Conservation (phyloP, 1,140 invertebrate species). For the Megalopta genalis region DNA sequence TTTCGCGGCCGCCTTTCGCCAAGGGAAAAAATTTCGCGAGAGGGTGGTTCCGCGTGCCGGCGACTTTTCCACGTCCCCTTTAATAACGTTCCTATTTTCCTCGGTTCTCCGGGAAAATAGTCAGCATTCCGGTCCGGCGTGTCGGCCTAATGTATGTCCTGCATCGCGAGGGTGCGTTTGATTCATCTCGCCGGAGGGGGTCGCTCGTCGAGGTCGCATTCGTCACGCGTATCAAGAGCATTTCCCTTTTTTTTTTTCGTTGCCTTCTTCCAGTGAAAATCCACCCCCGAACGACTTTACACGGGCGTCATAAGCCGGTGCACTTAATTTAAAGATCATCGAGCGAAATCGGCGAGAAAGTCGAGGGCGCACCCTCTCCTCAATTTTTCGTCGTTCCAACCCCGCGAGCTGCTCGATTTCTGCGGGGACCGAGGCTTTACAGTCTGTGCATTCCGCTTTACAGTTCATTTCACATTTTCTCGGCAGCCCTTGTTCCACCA, state of each 20-base stretch:
- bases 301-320: slow-evolving; percentile 75
- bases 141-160: slow-evolving; percentile 65
- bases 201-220: slow-evolving; percentile 58
- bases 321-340: slow-evolving; percentile 78
- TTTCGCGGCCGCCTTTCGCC: no score
- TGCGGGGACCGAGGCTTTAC: slow-evolving; percentile 61
- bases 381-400: not conserved
- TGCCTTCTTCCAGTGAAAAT: slow-evolving; percentile 62
- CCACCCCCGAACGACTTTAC: slow-evolving; percentile 72
- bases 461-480: slow-evolving; percentile 72
- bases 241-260: slow-evolving; percentile 35
- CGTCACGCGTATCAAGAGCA: slow-evolving; percentile 69
- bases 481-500: not conserved
- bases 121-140: slow-evolving; percentile 57
- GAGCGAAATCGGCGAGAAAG: slow-evolving; percentile 54
- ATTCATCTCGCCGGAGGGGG: slow-evolving; percentile 64
- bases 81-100: slow-evolving; percentile 47
- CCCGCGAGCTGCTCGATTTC: not conserved
- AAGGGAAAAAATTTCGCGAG: no score
- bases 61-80: not conserved
- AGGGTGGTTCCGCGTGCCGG: not conserved
- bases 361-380: slow-evolving; percentile 44
- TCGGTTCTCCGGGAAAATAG: slow-evolving; percentile 38
- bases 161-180: slow-evolving; percentile 66
- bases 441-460: slow-evolving; percentile 75